phyloP scores from a whole-genome alignment of 2,888 invertebrate species.

The Onthophagus sagittarius region DNA sequence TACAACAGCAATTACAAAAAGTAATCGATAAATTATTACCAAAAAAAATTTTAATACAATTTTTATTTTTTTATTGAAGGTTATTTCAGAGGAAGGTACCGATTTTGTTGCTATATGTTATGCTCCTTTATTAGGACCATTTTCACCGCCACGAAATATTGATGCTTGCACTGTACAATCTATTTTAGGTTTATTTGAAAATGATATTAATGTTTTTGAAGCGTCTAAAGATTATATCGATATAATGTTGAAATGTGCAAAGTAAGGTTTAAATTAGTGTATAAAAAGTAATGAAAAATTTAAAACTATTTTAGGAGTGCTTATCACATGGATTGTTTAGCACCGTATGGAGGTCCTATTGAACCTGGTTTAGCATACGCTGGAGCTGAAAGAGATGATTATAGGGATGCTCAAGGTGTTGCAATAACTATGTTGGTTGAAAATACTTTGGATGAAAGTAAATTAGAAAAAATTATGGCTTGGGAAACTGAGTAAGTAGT shows the following conservation, averaged over 20 bases:
- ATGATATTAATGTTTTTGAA: constrained; percentile 51
- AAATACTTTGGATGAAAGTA: constrained; percentile 61
- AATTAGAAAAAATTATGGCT: constrained; percentile 58
- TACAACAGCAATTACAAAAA: constrained; percentile 64
- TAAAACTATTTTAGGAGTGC: constrained; percentile 49
- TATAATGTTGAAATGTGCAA: constrained; percentile 50
- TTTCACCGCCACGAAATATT: constrained; percentile 54
- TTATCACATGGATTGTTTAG: constrained; percentile 65
- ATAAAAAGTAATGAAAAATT: constrained; percentile 23
- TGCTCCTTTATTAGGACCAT: constrained; percentile 70
- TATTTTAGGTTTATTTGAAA: constrained; percentile 74
- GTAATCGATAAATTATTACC: constrained; percentile 43
- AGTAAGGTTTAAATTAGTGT: constrained; percentile 30
- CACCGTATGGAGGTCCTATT: constrained; percentile 83
- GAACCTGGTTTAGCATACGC: constrained; percentile 82
- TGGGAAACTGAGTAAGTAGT: constrained; percentile 70
- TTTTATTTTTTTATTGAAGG: constrained; percentile 31
- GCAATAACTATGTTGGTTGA: constrained; percentile 74
- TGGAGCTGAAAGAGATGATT: constrained; percentile 61
- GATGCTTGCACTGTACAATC: constrained; percentile 79
- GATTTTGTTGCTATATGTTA: constrained; percentile 74
- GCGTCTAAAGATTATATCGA: constrained; percentile 48
- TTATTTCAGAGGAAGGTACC: constrained; percentile 54
- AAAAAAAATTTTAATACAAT: neutral
- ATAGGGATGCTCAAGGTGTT: constrained; percentile 62